Evolutionary conservation across 1,140 invertebrate genomes (phyloP).

Genomic region (Zaprionus ornatus): DNA sequence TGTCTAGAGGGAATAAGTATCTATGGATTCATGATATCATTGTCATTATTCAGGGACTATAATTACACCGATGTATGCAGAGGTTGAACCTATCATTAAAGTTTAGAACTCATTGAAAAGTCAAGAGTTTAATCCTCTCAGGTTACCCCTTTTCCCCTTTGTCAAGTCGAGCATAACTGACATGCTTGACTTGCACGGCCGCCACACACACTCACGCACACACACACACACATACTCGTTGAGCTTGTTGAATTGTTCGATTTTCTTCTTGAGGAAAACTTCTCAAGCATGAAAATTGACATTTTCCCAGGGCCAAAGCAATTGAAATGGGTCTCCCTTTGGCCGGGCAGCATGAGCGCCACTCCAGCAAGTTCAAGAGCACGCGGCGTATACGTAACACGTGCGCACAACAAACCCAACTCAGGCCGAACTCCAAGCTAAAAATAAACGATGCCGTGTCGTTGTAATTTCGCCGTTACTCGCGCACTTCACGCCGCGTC

Average conservation of each 20-base stretch:
- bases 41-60: neutral
- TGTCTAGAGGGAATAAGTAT: neutral
- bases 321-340: neutral
- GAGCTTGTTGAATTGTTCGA: conserved; percentile 28
- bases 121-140: conserved; percentile 7
- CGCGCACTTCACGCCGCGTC: conserved; percentile 12
- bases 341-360: neutral
- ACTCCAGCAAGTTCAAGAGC: conserved; percentile 62
- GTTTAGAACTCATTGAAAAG: neutral
- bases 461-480: conserved; percentile 33
- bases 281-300: conserved; percentile 52
- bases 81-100: neutral
- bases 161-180: conserved; percentile 64
- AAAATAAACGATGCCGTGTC: neutral
- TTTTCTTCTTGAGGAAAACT: conserved; percentile 45
- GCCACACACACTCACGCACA: neutral
- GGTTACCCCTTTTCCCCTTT: conserved; percentile 16
- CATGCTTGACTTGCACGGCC: conserved; percentile 63
- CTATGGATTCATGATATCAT: conserved; percentile 19
- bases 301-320: conserved; percentile 26
- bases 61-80: neutral
- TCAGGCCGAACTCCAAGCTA: conserved; percentile 26
- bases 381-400: conserved; percentile 67
- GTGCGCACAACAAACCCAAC: conserved; percentile 44
- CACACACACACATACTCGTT: conserved; percentile 5